Base-by-base conservation (phyloP, 2,797 vertebrate genomes). In the Acrossocheilus fasciatus region DNA sequence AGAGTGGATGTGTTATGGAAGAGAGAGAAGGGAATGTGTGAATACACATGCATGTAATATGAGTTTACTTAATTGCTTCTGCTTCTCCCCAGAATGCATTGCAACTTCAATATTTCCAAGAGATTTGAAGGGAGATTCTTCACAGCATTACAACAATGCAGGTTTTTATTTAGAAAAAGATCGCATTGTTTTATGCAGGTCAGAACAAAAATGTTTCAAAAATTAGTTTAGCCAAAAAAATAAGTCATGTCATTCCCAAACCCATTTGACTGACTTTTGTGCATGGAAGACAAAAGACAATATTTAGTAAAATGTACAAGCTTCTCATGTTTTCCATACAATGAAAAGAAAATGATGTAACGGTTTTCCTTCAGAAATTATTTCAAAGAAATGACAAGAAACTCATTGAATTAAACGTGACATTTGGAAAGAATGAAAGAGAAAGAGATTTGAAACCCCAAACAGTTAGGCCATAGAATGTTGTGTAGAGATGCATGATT, bases 31-130 rank as follows among this genome's bases (percentile, higher is more conserved):
- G 11, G 81, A 76, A 88, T 68, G 75, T 89, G 87, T 69, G 78
- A 89, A 88, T 79, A 66, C 64, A 70, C 41, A 90, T 54, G 17
- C 45, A 79, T 87, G 47, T 83, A 87, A 86, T 83, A 77, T 86
- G 45, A 52, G 54, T 54, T 82, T 85, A 64, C 85, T 84, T 88
- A 69, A 85, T 81, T 86, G 57, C 57, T 52, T 87, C 43, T 82
- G 72, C 39, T 72, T 72, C 45, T 41, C 14, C 20, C 39, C 36
- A 59, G 39, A 85, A 85, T 80, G 20, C 10, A 50, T 47, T 87
- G 57, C 23, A 50, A 62, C 79, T 23, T 84, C 26, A 64, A 1
- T 72, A 64, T 50, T 75, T 54, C 5, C 34, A 43, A 68, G 14
- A 62, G 2, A 20, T 78, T 79, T 39, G 23, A 41, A 39, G 9